These are phyloP conservation scores for Drosophila ochracea DNA, from an alignment of 2,888 invertebrate species.

Conservation along the genomic window DNA sequence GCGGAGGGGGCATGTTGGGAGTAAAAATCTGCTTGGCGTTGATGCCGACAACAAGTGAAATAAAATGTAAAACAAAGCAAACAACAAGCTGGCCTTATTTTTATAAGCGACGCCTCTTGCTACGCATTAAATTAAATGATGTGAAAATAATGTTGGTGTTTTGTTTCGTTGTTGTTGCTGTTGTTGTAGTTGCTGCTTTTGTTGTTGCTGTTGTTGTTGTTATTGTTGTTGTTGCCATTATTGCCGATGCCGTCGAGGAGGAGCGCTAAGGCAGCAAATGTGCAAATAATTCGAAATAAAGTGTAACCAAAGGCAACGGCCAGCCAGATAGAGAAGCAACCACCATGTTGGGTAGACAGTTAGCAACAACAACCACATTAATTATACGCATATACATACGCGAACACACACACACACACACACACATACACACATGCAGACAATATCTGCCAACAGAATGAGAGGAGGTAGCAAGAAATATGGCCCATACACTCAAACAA, in stretches of 20 bases:
- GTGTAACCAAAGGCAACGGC: slow-evolving; percentile 58
- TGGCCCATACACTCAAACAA: slow-evolving; percentile 55
- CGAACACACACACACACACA: slow-evolving; percentile 13
- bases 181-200: neutral
- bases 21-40: slow-evolving; percentile 8
- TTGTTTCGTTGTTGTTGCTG: slow-evolving; percentile 26
- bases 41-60: slow-evolving; percentile 64
- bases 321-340: slow-evolving; percentile 28
- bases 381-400: slow-evolving; percentile 52
- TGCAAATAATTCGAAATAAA: slow-evolving; percentile 74
- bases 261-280: slow-evolving; percentile 64
- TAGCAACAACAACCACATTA: slow-evolving; percentile 62
- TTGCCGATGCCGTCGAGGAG: slow-evolving; percentile 13
- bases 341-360: slow-evolving; percentile 23
- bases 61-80: slow-evolving; percentile 63
- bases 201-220: slow-evolving; percentile 3
- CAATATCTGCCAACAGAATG: neutral
- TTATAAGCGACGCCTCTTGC: slow-evolving; percentile 38
- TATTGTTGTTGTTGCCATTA: slow-evolving; percentile 17
- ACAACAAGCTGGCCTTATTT: slow-evolving; percentile 50
- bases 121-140: slow-evolving; percentile 83
- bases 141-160: slow-evolving; percentile 81
- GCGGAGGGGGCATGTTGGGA: neutral
- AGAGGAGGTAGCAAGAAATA: slow-evolving; percentile 1
- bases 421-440: neutral